Evolutionary conservation across 2,797 vertebrate genomes (phyloP).

Genomic region (Microctenopoma steveboyesi): DNA sequence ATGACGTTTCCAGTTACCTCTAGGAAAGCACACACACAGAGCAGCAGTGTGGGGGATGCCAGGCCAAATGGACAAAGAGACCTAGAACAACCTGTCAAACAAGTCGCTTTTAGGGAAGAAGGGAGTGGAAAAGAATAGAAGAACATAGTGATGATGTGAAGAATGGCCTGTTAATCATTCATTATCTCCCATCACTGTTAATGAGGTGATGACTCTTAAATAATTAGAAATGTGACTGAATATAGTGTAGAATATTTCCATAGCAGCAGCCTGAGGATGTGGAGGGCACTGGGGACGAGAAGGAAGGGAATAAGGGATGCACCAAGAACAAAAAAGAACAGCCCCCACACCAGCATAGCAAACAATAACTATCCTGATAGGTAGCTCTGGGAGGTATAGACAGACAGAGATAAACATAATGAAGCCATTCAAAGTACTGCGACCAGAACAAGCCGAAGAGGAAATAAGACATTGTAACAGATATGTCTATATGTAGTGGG

Average conservation of each 20-base stretch:
- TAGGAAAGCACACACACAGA: slow-evolving; percentile 40
- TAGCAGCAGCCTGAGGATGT: slow-evolving; percentile 76
- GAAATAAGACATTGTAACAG: slow-evolving; percentile 64
- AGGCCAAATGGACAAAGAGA: slow-evolving; percentile 55
- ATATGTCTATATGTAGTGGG: slow-evolving; percentile 66
- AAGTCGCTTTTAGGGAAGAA: slow-evolving; percentile 44
- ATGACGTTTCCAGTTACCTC: slow-evolving; percentile 66
- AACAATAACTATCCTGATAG: slow-evolving; percentile 73
- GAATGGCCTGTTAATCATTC: slow-evolving; percentile 86
- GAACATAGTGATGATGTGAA: slow-evolving; percentile 62
- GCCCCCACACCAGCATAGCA: slow-evolving; percentile 70
- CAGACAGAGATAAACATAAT: slow-evolving; percentile 50
- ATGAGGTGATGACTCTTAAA: slow-evolving; percentile 86
- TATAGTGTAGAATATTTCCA: slow-evolving; percentile 76
- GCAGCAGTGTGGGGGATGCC: slow-evolving; percentile 22
- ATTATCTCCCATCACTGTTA: slow-evolving; percentile 83
- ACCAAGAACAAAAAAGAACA: slow-evolving; percentile 56
- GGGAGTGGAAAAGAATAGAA: slow-evolving; percentile 58
- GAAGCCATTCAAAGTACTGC: slow-evolving; percentile 36
- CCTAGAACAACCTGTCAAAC: slow-evolving; percentile 67
- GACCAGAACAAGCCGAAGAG: slow-evolving; percentile 56
- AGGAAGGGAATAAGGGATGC: slow-evolving; percentile 70
- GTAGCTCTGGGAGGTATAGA: slow-evolving; percentile 53
- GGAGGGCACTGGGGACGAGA: slow-evolving; percentile 70
- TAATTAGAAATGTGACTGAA: slow-evolving; percentile 84